phyloP scores from a whole-genome alignment of 1,140 invertebrate species.

The Megathymus violae region DNA sequence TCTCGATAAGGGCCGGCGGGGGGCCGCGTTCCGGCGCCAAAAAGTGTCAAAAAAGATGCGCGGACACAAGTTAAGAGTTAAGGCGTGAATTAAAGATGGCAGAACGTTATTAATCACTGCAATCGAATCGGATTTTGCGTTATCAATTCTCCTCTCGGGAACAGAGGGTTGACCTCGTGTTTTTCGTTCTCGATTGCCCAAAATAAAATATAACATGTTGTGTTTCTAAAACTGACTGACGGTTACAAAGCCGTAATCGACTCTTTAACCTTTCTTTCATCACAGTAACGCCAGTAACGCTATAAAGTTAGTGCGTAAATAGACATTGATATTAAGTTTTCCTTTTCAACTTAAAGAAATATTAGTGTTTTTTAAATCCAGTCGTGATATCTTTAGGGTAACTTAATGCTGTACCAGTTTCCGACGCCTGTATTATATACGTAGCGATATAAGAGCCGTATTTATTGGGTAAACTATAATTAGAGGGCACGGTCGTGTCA shows the following conservation, averaged over 20 bases:
- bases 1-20: conserved; percentile 48
- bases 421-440: not conserved
- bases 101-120: conserved; percentile 46
- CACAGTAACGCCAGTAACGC: too few species aligned
- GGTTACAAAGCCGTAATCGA: not conserved
- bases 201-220: conserved; percentile 4
- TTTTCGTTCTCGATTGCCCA: conserved; percentile 18
- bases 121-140: conserved; percentile 35
- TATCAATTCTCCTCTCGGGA: conserved; percentile 40
- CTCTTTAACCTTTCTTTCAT: too few species aligned
- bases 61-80: conserved; percentile 16
- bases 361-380: not conserved
- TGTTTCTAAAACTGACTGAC: not conserved
- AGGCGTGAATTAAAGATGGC: conserved; percentile 45
- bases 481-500: not conserved
- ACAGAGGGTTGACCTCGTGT: conserved; percentile 15
- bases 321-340: too few species aligned
- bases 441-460: not conserved
- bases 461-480: conserved; percentile 25
- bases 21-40: conserved; percentile 46
- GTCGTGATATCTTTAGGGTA: too few species aligned
- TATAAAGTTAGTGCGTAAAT: too few species aligned
- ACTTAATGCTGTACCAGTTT: too few species aligned
- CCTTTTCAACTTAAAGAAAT: not conserved
- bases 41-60: conserved; percentile 55